Base-by-base conservation (phyloP, 2,888 invertebrate genomes). In the Alviniconcha strummeri region DNA sequence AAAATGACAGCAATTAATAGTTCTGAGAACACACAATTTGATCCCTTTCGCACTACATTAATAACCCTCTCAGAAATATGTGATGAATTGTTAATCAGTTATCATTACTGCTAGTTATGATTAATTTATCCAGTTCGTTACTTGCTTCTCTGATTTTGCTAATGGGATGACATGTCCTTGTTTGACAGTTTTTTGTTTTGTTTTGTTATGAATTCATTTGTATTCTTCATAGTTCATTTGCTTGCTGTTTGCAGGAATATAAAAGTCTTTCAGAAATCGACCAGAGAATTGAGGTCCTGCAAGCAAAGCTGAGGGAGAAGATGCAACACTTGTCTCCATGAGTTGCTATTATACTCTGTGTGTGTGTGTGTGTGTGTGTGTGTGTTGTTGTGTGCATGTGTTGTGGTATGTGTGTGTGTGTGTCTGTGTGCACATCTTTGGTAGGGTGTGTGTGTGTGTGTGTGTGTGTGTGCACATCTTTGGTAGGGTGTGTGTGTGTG, bases 221-320 rank as follows among this genome's bases (percentile, higher is more conserved):
- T 36, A 36, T 36, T 36, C 36, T 36, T 36, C 36, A 36, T 36
- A 36, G 36, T 36, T 36, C 36, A 36, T 36, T 36, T 36, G 36
- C 36, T 36, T 36, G 36, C 36, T 36, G 36, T 36, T 72, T 72
- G 15, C 82, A 85, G 84, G 82, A 72, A 56, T 76, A 82, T 57
- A 76, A 82, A 54, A 84, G 57, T 19, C 80, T 84, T 7, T 77
- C 80, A 67, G 84, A 86, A 60, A 84, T 84, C 52, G 81, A 82
- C 19, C 80, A 84, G 36, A 75, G 82, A 52, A 85, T 85, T 19
- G 52, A 64, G 6, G 80, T 77, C 11, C 79, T 86, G 52, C 81
- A 36, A 56, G 57, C 76, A 54, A 74, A 64, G 64, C 52, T 78
- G 78, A 64, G 15, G 60, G 60, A 77, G 17, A 60, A 77, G 78